These are phyloP conservation scores for Sycophila sp. DNA, from an alignment of 1,140 invertebrate genomes.

Conservation along the genomic window DNA sequence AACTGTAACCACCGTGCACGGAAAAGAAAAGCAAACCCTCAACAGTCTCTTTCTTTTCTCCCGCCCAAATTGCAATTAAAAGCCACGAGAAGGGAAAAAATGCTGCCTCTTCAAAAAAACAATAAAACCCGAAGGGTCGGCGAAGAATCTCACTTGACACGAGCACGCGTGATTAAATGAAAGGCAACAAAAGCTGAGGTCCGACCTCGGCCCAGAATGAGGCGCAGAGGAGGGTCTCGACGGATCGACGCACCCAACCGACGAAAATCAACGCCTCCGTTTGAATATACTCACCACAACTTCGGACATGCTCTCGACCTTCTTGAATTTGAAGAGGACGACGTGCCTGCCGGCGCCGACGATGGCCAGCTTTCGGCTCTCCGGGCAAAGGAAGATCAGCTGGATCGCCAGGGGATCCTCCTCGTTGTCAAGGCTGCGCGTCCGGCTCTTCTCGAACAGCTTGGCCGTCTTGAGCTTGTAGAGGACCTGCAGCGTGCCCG, in stretches of 20 bases:
- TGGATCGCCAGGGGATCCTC: conserved; percentile 95
- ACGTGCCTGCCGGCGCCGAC: conserved; percentile 93
- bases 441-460: conserved; percentile 83
- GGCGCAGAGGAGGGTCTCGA: too few species aligned
- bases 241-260: too few species aligned
- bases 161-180: neutral
- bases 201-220: too few species aligned
- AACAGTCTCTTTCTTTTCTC: too few species aligned
- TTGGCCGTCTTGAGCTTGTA: conserved; percentile 98
- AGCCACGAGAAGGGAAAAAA: too few species aligned
- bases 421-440: conserved; percentile 71
- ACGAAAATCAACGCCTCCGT: too few species aligned
- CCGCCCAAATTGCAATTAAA: too few species aligned
- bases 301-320: conserved; percentile 87
- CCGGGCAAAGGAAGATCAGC: conserved; percentile 90
- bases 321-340: conserved; percentile 94
- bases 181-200: neutral
- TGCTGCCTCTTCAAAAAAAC: too few species aligned
- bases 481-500: conserved; percentile 90
- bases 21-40: too few species aligned
- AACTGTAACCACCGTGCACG: too few species aligned
- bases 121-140: neutral
- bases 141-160: neutral
- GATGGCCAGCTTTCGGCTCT: conserved; percentile 89
- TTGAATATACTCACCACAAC: conserved; percentile 76